Percentiles rank a stretch among this genome's conserved stretches.
Evolutionary conservation across 2,797 vertebrate species (phyloP).

Genomic region (Lacerta agilis): DNA sequence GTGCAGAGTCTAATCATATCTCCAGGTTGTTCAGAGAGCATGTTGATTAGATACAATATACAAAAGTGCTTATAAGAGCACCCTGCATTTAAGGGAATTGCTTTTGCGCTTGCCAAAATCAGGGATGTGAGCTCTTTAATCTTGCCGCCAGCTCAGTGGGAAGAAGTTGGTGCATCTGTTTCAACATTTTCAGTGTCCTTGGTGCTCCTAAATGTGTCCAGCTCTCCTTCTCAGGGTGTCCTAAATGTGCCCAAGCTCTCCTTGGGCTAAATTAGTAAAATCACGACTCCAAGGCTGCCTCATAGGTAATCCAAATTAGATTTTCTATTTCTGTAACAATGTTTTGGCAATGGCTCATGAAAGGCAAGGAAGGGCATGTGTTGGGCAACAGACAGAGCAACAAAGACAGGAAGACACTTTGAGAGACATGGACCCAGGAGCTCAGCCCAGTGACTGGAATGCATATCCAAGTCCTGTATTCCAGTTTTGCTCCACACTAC

Average conservation of each 20-base stretch:
- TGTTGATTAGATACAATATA: constrained; percentile 28
- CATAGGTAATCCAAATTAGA: neutral
- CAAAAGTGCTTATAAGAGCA: constrained; percentile 52
- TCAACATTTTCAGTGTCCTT: neutral
- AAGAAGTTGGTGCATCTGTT: neutral
- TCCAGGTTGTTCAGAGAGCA: constrained; percentile 29
- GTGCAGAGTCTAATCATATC: constrained; percentile 44
- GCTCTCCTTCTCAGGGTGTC: neutral
- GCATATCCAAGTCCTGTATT: neutral
- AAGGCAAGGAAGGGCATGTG: neutral
- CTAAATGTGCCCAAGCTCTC: neutral
- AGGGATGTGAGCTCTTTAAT: neutral
- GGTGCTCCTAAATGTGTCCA: neutral
- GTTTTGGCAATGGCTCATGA: neutral
- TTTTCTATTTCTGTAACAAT: neutral
- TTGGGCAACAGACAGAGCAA: neutral
- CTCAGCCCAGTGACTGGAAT: neutral
- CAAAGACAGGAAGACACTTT: neutral
- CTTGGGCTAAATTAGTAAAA: too few relatives aligned
- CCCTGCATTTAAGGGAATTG: neutral
- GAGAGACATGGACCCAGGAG: neutral
- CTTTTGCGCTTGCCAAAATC: constrained; percentile 13
- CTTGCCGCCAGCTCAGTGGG: neutral
- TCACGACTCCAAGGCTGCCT: neutral
- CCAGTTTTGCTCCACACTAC: neutral